Base-by-base conservation (phyloP, 2,797 vertebrate genomes). In the Microhierax caerulescens region DNA sequence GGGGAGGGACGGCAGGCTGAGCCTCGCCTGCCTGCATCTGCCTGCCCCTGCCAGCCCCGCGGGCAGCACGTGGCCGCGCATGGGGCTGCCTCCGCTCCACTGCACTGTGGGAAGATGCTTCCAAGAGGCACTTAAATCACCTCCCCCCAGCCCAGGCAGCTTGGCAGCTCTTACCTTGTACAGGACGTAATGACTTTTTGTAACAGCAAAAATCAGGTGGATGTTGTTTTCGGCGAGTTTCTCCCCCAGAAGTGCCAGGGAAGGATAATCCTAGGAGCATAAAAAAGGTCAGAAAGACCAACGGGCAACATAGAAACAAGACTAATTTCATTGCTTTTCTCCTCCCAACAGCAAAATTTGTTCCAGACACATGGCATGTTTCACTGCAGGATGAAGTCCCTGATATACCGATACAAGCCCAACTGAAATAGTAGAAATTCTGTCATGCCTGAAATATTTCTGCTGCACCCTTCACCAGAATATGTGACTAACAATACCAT, bases 141-240 rank as follows among this genome's bases (percentile, higher is more conserved):
- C 24, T 23, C 7, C 7, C 22, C 24, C 15, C 57, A 72, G 72
- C n/a, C 23, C 2, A 1, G 18, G 30, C 0, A 2, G 18, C 32
- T 88, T 8, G 0, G 63, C 30, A 13, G 43, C 1, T 3, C 48
- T 39, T 98, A 99, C 99, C 99, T 99, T 99, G 96, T 99, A 99
- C 94, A 99, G 99, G 59, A 99, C 96, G 17, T 99, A 99, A 43
- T 99, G 98, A 51, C 95, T 98, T 95, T 99, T 99, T 0, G 99
- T 99, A 72, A 99, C 99, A 2, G 99, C 99, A 2, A 99, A 99
- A 96, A 99, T 99, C 73, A 99, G 98, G 92, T 99, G 99, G 97
- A 99, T 99, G 97, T 99, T 99, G 95, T 99, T 99, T 98, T 99
- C 99, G 7, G 99, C 98, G 50, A 99, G 96, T 92, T 99, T 99